These are phyloP conservation scores for Notolabrus celidotus DNA, from an alignment of 2,797 vertebrate genomes.

Conservation along the genomic window DNA sequence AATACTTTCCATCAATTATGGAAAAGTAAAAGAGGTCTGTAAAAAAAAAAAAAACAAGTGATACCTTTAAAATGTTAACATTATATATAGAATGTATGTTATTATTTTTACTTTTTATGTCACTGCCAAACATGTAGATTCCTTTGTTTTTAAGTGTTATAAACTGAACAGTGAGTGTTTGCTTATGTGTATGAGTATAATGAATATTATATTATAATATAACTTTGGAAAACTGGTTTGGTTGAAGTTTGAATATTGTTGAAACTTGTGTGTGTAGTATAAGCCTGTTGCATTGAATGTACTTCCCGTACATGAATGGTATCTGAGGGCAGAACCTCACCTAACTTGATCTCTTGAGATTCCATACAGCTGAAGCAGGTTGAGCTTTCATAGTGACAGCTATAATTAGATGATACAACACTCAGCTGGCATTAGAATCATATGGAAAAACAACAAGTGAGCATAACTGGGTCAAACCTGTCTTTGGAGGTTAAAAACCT, in stretches of 20 bases:
- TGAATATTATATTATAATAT: no score
- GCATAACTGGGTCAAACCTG: not conserved
- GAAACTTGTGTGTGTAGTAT: not conserved
- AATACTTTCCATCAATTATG: no score
- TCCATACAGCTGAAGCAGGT: not conserved
- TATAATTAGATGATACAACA: not conserved
- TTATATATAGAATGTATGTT: no score
- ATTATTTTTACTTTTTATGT: no score
- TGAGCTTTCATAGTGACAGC: not conserved
- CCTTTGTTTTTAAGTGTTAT: no score
- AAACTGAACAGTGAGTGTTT: not conserved
- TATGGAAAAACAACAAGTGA: not conserved
- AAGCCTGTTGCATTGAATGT: not conserved
- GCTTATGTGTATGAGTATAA: not conserved
- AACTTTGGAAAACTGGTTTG: not conserved
- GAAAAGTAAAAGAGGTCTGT: no score
- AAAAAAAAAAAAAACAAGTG: no score
- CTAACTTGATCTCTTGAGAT: not conserved
- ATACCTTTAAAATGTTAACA: no score
- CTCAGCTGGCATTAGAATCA: not conserved
- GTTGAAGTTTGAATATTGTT: not conserved
- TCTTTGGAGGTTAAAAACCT: not conserved
- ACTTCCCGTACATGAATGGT: not conserved
- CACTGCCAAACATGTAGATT: no score
- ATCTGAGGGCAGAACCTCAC: not conserved